phyloP scores from a whole-genome alignment of 1,140 invertebrate genomes.

The Magallana gigas region DNA sequence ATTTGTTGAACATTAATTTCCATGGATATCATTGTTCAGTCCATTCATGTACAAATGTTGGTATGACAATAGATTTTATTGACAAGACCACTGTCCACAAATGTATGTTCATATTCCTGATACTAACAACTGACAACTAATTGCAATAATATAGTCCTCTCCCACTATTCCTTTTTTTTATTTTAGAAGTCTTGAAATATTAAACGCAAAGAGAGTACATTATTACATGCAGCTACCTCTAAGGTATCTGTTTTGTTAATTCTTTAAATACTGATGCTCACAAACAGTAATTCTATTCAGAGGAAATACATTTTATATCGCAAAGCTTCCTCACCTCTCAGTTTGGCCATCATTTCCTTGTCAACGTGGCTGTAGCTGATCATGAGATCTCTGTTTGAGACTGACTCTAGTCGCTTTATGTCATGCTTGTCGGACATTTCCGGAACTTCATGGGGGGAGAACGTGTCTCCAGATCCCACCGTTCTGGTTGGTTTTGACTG shows the following conservation, averaged over 20 bases:
- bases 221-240: no score
- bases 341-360: conserved; percentile 70
- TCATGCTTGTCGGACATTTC: conserved; percentile 4
- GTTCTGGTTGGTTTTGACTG: background rate
- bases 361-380: conserved; percentile 75
- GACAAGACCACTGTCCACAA: no score
- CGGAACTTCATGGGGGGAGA: conserved; percentile 7
- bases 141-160: no score
- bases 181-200: no score
- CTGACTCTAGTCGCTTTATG: background rate
- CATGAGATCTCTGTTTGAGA: conserved; percentile 66
- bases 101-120: no score
- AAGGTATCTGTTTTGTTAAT: no score
- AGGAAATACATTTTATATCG: no score
- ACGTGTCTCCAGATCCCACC: background rate
- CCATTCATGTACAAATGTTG: background rate
- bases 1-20: background rate
- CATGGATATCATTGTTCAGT: background rate
- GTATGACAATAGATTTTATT: background rate
- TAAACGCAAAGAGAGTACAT: no score
- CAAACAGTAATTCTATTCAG: no score
- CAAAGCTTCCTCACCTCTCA: conserved; percentile 63
- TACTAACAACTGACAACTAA: no score
- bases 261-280: no score
- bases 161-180: no score